Conservation (phyloP, 2,888 invertebrate genomes). For the Meganola albula region DNA sequence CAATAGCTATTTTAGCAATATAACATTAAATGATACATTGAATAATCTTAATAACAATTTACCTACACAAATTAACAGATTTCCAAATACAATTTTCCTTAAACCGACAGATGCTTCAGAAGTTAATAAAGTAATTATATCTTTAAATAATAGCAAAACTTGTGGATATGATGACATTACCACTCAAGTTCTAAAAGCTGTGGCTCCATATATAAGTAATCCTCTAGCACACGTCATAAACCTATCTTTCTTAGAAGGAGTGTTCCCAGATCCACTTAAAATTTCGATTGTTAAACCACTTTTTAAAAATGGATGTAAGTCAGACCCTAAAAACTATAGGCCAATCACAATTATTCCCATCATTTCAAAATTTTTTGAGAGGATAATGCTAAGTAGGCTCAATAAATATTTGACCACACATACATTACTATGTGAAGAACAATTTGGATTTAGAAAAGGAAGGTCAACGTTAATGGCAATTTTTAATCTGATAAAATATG, state of each 20-base stretch:
- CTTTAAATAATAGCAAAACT: slow-evolving; percentile 1
- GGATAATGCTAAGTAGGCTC: slow-evolving; percentile 2
- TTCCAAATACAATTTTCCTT: too few species aligned
- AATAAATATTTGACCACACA: not conserved
- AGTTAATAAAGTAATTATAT: too few species aligned
- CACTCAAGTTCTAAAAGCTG: not conserved
- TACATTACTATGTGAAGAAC: slow-evolving; percentile 2
- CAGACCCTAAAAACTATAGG: slow-evolving; percentile 3
- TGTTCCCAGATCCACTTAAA: slow-evolving; percentile 5
- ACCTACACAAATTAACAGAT: too few species aligned
- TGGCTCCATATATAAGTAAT: not conserved
- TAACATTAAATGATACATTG: not conserved
- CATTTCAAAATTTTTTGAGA: slow-evolving; percentile 10
- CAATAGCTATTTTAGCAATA: not conserved
- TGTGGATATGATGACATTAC: slow-evolving; percentile 2
- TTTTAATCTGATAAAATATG: not conserved
- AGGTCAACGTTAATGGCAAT: not conserved
- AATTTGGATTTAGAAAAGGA: slow-evolving; percentile 7
- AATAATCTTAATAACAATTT: too few species aligned
- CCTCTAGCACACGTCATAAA: not conserved
- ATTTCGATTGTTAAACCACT: slow-evolving; percentile 4
- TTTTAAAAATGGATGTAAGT: slow-evolving; percentile 1
- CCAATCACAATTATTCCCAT: slow-evolving; percentile 5
- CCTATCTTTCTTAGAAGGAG: slow-evolving; percentile 3
- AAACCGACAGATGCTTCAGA: too few species aligned